Conservation (phyloP, 2,113 vertebrate genomes). For the Dipodomys merriami region DNA sequence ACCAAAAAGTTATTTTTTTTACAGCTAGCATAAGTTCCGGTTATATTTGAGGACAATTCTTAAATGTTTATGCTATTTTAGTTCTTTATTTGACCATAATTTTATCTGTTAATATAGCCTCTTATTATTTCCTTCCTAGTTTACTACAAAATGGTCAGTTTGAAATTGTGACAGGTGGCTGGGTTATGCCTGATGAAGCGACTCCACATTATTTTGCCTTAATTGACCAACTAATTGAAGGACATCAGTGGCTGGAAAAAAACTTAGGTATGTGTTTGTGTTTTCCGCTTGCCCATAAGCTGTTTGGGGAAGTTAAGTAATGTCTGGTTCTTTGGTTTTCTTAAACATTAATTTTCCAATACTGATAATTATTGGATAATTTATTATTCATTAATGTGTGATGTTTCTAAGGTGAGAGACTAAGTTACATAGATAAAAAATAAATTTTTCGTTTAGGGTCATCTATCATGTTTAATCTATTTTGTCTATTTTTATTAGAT, state of each 20-base stretch:
- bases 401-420: conserved; percentile 30
- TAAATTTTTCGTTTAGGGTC: background rate
- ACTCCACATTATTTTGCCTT: conserved; percentile 92
- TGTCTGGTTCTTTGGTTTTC: background rate
- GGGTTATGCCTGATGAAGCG: conserved; percentile 97
- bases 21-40: background rate
- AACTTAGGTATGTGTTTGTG: conserved; percentile 88
- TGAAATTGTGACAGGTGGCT: conserved; percentile 96
- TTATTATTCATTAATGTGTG: conserved; percentile 22
- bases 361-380: conserved; percentile 32
- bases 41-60: background rate
- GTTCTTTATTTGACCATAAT: conserved; percentile 38
- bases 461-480: background rate
- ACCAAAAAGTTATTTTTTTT: background rate
- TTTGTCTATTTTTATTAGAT: conserved; percentile 44
- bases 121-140: conserved; percentile 84
- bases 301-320: background rate
- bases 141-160: conserved; percentile 91
- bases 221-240: conserved; percentile 95
- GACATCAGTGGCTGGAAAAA: conserved; percentile 95
- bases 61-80: conserved; percentile 7
- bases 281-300: background rate
- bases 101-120: conserved; percentile 47
- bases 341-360: background rate
- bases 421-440: background rate